phyloP scores from a whole-genome alignment of 1,140 invertebrate genomes.

The Centruroides sculpturatus region DNA sequence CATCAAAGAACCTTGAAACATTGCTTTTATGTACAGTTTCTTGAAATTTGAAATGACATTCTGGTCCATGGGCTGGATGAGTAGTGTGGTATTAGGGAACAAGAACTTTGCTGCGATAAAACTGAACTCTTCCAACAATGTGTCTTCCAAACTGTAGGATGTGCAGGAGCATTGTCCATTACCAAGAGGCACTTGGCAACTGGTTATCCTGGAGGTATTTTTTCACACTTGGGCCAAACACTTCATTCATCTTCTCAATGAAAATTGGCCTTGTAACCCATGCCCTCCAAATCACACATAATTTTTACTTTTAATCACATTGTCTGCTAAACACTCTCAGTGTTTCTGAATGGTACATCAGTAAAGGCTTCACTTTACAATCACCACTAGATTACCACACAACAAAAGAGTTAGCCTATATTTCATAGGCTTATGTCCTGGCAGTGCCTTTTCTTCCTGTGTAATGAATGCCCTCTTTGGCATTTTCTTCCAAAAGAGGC shows the following conservation, averaged over 20 bases:
- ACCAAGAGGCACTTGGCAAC: slow-evolving; percentile 17
- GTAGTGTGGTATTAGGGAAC: slow-evolving; percentile 11
- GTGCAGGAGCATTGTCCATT: slow-evolving; percentile 16
- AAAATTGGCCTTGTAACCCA: slow-evolving; percentile 29
- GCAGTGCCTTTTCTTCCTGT: too few species aligned
- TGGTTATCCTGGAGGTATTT: slow-evolving; percentile 13
- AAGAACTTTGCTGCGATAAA: slow-evolving; percentile 12
- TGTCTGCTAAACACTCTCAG: too few species aligned
- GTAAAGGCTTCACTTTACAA: too few species aligned
- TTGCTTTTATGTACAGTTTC: slow-evolving; percentile 13
- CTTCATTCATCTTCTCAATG: slow-evolving; percentile 23
- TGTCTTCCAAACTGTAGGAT: slow-evolving; percentile 2
- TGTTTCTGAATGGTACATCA: too few species aligned
- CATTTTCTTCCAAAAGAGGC: too few species aligned
- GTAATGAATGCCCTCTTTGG: too few species aligned
- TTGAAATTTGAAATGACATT: slow-evolving; percentile 16
- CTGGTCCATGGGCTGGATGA: slow-evolving; percentile 18
- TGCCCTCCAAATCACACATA: slow-evolving; percentile 30
- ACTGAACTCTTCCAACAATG: not conserved
- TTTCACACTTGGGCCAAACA: slow-evolving; percentile 11
- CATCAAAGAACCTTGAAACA: not conserved
- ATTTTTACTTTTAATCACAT: too few species aligned
- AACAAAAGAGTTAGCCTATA: too few species aligned
- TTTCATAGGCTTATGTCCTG: too few species aligned
- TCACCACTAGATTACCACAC: too few species aligned